Evolutionary conservation across 1,140 invertebrate species (phyloP).

Genomic region (Drosophila tsacasi): DNA sequence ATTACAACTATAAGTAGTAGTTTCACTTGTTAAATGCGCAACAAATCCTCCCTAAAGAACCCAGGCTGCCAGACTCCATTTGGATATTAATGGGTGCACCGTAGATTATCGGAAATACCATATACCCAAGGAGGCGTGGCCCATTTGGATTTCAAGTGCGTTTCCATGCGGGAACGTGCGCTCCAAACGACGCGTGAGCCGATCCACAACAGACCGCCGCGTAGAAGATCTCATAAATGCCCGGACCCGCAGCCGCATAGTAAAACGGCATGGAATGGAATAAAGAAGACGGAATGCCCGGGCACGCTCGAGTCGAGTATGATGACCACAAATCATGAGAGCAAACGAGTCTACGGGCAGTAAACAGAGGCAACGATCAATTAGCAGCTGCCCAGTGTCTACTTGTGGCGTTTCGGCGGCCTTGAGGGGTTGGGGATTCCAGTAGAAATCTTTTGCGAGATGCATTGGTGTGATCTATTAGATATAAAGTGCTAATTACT

Average conservation of each 20-base stretch:
- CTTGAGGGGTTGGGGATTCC: slow-evolving; percentile 45
- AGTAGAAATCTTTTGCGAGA: slow-evolving; percentile 22
- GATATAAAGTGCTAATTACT: slow-evolving; percentile 58
- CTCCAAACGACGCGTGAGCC: slow-evolving; percentile 67
- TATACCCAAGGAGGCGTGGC: slow-evolving; percentile 34
- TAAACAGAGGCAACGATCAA: slow-evolving; percentile 58
- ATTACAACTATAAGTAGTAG: no score
- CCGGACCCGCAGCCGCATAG: slow-evolving; percentile 22
- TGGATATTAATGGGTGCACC: neutral
- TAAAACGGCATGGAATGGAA: slow-evolving; percentile 26
- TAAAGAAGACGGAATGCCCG: slow-evolving; percentile 33
- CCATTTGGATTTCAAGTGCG: slow-evolving; percentile 72
- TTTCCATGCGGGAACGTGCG: slow-evolving; percentile 68
- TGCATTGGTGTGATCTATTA: slow-evolving; percentile 53
- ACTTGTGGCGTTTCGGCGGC: slow-evolving; percentile 33
- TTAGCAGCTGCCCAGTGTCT: slow-evolving; percentile 59
- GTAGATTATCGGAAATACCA: slow-evolving; percentile 13
- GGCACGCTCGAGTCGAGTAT: slow-evolving; percentile 25
- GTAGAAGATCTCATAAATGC: slow-evolving; percentile 34
- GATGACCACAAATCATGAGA: slow-evolving; percentile 54
- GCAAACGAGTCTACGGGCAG: slow-evolving; percentile 37
- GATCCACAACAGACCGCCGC: slow-evolving; percentile 63
- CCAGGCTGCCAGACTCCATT: neutral
- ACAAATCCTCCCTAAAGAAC: neutral
- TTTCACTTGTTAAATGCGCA: neutral